These are phyloP conservation scores for Hyposoter didymator DNA, from an alignment of 2,888 invertebrate species.

Conservation along the genomic window DNA sequence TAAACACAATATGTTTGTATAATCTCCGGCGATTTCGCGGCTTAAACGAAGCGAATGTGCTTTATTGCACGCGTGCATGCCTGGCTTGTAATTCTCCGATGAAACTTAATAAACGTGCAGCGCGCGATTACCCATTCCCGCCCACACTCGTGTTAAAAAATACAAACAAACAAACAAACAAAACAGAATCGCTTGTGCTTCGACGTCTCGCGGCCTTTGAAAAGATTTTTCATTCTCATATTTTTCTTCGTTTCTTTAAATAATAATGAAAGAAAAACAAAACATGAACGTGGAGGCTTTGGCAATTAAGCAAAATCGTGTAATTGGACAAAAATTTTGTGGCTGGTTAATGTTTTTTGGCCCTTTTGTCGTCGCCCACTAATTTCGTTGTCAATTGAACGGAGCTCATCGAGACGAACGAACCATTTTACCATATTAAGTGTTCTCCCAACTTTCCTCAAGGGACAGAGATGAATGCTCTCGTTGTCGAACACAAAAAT, in stretches of 20 bases:
- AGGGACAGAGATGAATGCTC: neutral
- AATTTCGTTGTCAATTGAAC: slow-evolving; percentile 14
- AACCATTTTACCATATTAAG: slow-evolving; percentile 2
- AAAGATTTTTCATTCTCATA: slow-evolving; percentile 3
- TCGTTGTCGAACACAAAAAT: slow-evolving; percentile 16
- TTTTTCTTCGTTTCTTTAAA: neutral
- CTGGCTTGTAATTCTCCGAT: slow-evolving; percentile 55
- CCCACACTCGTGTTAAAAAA: neutral
- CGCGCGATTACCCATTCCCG: slow-evolving; percentile 1
- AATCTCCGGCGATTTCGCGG: slow-evolving; percentile 74
- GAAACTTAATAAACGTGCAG: slow-evolving; percentile 63
- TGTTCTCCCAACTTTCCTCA: neutral
- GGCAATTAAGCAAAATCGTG: slow-evolving; percentile 52
- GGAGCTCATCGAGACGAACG: slow-evolving; percentile 37
- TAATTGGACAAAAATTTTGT: slow-evolving; percentile 10
- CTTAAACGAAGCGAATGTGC: slow-evolving; percentile 72
- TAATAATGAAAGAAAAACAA: neutral
- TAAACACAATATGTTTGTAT: slow-evolving; percentile 70
- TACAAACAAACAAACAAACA: slow-evolving; percentile 23
- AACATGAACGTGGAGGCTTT: neutral
- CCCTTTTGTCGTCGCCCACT: neutral
- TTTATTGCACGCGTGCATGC: slow-evolving; percentile 68
- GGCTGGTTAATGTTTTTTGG: slow-evolving; percentile 10
- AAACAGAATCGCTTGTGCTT: slow-evolving; percentile 25
- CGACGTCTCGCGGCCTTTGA: slow-evolving; percentile 38